These are phyloP conservation scores for Cnemophilus loriae DNA, from an alignment of 2,113 vertebrate species.

Conservation along the genomic window DNA sequence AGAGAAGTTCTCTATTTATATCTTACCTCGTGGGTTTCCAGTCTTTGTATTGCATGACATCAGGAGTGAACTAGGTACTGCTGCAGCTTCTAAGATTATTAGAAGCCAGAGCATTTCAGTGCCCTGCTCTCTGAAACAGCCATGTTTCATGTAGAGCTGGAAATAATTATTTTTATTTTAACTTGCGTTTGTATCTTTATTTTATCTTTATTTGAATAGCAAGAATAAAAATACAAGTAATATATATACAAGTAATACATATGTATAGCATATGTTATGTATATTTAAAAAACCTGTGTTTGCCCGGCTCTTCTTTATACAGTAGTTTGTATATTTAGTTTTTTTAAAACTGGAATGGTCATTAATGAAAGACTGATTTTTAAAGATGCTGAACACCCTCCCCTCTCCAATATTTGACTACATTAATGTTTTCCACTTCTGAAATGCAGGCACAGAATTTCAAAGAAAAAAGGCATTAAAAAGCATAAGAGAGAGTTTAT, in stretches of 20 bases:
- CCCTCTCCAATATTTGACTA: not conserved
- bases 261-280: not conserved
- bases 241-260: not conserved
- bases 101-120: not conserved
- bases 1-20: constrained; percentile 22
- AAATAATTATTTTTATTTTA: not conserved
- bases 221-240: not conserved
- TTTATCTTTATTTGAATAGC: not conserved
- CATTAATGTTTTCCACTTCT: not conserved
- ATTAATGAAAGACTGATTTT: not conserved
- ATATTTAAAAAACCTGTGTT: not conserved
- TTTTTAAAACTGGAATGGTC: not conserved
- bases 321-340: not conserved
- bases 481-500: not conserved
- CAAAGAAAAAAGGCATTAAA: not conserved
- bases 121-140: not conserved
- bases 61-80: not conserved
- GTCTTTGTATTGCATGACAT: not conserved
- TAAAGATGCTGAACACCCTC: not conserved
- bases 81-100: not conserved
- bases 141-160: not conserved
- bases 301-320: not conserved
- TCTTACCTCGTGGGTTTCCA: constrained; percentile 1
- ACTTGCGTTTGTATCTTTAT: not conserved
- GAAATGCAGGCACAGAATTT: not conserved